A percentile compares a stretch with the other conserved stretches of the same genome.
Conservation (phyloP, 2,888 invertebrate species). For the Zeuzera pyrina region DNA sequence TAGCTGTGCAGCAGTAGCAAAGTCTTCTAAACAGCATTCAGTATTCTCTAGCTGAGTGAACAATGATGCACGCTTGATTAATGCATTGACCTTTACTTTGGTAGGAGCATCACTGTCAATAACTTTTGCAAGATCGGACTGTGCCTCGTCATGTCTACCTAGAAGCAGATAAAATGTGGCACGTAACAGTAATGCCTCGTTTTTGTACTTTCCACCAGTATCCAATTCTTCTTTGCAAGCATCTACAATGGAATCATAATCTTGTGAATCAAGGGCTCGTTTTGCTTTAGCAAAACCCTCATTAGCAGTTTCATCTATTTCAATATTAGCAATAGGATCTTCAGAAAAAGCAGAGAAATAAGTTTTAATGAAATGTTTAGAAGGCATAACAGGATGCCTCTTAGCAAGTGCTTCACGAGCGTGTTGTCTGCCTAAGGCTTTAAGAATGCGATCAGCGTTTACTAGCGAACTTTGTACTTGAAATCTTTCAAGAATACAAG, state of each 20-base stretch:
- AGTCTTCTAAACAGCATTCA: constrained; percentile 84
- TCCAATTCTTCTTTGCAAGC: constrained; percentile 87
- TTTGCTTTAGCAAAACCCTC: constrained; percentile 83
- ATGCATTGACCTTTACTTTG: constrained; percentile 84
- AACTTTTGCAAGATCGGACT: constrained; percentile 80
- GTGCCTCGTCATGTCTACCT: constrained; percentile 82
- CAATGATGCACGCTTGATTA: constrained; percentile 90
- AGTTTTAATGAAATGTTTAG: constrained; percentile 87
- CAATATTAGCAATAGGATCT: constrained; percentile 82
- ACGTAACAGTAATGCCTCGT: constrained; percentile 84
- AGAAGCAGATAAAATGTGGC: constrained; percentile 87
- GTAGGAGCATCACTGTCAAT: constrained; percentile 76
- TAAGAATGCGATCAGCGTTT: constrained; percentile 91
- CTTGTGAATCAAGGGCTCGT: constrained; percentile 77
- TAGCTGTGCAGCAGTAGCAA: constrained; percentile 81
- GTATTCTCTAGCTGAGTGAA: constrained; percentile 85
- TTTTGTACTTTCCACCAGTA: constrained; percentile 74
- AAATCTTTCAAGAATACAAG: constrained; percentile 92
- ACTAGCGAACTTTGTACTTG: constrained; percentile 84
- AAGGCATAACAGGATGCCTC: constrained; percentile 84
- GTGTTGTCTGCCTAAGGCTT: constrained; percentile 82
- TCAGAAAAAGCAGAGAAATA: constrained; percentile 91
- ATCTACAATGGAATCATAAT: constrained; percentile 84
- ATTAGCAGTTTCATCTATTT: constrained; percentile 46
- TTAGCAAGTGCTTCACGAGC: constrained; percentile 82